Conservation (phyloP, 2,113 vertebrate species). For the Syngnathus floridae region DNA sequence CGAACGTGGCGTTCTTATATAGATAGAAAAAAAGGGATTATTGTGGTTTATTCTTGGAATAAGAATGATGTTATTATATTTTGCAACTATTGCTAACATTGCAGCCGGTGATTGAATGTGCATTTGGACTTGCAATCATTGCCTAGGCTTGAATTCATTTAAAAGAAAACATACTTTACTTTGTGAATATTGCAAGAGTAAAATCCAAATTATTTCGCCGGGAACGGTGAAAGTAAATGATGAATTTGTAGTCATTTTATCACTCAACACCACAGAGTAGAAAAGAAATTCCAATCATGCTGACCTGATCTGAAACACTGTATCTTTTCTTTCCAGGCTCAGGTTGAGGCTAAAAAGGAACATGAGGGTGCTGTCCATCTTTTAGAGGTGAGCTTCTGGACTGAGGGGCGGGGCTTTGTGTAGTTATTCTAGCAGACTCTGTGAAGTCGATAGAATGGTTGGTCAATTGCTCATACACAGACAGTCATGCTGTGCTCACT, state of each 20-base stretch:
- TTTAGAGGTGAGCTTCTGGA: constrained; percentile 87
- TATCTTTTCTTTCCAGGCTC: constrained; percentile 79
- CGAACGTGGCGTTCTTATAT: not conserved
- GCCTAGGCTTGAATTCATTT: no score
- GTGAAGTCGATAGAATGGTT: constrained; percentile 1
- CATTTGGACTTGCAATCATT: no score
- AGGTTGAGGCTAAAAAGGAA: constrained; percentile 97
- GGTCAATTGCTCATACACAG: not conserved
- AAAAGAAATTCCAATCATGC: constrained; percentile 29
- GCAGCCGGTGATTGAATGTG: no score
- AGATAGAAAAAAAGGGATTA: not conserved
- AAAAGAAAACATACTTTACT: no score
- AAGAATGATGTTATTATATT: no score
- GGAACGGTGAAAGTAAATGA: no score
- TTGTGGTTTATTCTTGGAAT: not conserved
- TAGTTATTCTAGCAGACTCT: not conserved
- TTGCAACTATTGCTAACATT: no score
- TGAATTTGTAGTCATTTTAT: no score
- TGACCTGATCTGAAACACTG: constrained; percentile 44
- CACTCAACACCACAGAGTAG: constrained; percentile 12
- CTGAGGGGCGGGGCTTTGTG: constrained; percentile 11
- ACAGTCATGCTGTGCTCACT: constrained; percentile 3
- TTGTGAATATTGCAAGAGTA: no score
- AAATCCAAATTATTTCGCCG: no score
- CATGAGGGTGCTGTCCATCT: constrained; percentile 95